These are phyloP conservation scores for Sciaenops ocellatus DNA, from an alignment of 2,797 vertebrate genomes.

Conservation along the genomic window DNA sequence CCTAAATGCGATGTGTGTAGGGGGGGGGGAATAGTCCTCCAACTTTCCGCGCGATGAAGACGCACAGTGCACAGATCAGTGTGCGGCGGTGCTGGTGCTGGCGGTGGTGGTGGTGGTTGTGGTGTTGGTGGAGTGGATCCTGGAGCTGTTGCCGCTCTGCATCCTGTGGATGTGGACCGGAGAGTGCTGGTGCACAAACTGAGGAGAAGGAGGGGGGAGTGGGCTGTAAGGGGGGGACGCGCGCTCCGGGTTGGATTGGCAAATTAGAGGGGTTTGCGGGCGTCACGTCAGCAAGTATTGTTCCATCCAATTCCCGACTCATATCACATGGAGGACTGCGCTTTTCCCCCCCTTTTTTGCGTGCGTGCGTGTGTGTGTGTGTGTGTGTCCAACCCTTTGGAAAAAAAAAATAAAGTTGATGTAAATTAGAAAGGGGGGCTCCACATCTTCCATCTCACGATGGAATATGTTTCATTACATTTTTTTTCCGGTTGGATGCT, in stretches of 20 bases:
- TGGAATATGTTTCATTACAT: conserved; percentile 18
- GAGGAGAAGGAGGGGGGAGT: background rate
- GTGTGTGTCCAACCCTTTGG: too few species aligned
- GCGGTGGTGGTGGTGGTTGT: too few species aligned
- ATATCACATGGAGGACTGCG: conserved; percentile 18
- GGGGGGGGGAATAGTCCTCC: conserved; percentile 15
- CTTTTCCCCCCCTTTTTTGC: background rate
- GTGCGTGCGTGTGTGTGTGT: too few species aligned
- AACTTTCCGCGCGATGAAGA: conserved; percentile 62
- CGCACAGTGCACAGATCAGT: background rate
- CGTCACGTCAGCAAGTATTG: conserved; percentile 69
- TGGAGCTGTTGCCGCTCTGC: conserved; percentile 48
- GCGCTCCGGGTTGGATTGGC: conserved; percentile 60
- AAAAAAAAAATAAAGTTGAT: conserved; percentile 16
- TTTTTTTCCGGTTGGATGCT: background rate
- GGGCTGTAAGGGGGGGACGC: background rate
- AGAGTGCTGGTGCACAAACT: conserved; percentile 58
- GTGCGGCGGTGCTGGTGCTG: background rate
- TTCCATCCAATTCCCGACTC: conserved; percentile 41
- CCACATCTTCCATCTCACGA: background rate
- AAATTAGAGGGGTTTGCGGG: conserved; percentile 66
- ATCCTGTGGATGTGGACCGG: conserved; percentile 54
- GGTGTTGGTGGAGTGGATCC: conserved; percentile 17
- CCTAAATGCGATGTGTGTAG: background rate
- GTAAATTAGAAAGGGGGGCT: conserved; percentile 5